Conservation (phyloP, 2,888 invertebrate genomes). For the Drosophila robusta region DNA sequence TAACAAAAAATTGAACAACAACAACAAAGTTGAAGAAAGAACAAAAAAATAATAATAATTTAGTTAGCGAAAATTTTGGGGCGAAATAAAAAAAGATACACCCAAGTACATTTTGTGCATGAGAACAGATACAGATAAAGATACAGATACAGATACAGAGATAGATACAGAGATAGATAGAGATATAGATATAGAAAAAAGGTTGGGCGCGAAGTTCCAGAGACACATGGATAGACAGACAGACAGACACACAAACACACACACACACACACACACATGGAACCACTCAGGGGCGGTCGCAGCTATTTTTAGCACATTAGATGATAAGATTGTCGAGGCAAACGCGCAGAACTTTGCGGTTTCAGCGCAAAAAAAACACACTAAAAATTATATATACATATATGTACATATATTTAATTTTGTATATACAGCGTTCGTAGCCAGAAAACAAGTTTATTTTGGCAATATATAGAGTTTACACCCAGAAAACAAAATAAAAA, state of each 20-base stretch:
- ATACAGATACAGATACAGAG: conserved; percentile 32
- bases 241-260: conserved; percentile 17
- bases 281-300: conserved; percentile 62
- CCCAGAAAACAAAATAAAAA: conserved; percentile 26
- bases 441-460: conserved; percentile 60
- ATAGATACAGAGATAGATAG: conserved; percentile 37
- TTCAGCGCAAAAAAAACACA: conserved; percentile 52
- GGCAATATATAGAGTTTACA: conserved; percentile 53
- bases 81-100: conserved; percentile 31
- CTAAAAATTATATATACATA: conserved; percentile 40
- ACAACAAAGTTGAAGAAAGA: conserved; percentile 23
- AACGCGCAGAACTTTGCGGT: conserved; percentile 73
- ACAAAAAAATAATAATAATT: conserved; percentile 40
- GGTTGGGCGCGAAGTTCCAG: conserved; percentile 66
- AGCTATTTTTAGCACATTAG: conserved; percentile 73
- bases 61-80: conserved; percentile 63
- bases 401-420: conserved; percentile 20
- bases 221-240: conserved; percentile 25
- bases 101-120: conserved; percentile 36
- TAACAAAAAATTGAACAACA: conserved; percentile 55
- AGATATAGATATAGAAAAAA: conserved; percentile 47
- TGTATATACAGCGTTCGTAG: conserved; percentile 31
- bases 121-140: conserved; percentile 30
- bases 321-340: conserved; percentile 73
- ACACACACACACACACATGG: conserved; percentile 26